These are phyloP conservation scores for Polypterus bichir DNA, from an alignment of 2,113 vertebrate genomes.

Conservation along the genomic window DNA sequence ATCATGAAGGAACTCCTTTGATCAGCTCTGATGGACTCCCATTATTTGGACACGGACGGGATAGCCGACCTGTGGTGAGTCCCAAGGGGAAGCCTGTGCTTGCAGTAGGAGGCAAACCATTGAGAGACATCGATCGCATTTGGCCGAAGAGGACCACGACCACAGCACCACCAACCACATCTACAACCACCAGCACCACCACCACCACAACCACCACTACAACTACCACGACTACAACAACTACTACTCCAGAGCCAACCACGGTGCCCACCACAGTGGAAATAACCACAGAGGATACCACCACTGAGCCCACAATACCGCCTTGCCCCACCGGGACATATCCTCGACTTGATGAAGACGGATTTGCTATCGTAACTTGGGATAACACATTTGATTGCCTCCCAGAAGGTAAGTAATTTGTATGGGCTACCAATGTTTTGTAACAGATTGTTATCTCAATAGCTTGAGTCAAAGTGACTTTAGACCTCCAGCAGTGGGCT, in stretches of 20 bases:
- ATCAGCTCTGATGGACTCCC: slow-evolving; percentile 83
- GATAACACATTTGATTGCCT: slow-evolving; percentile 70
- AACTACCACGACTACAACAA: slow-evolving; percentile 34
- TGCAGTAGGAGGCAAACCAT: slow-evolving; percentile 81
- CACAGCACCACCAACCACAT: slow-evolving; percentile 35
- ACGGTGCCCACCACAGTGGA: slow-evolving; percentile 45
- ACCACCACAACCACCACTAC: slow-evolving; percentile 31
- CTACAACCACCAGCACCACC: slow-evolving; percentile 36
- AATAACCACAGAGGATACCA: slow-evolving; percentile 46
- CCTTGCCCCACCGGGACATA: slow-evolving; percentile 80
- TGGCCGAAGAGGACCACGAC: slow-evolving; percentile 50
- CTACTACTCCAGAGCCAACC: slow-evolving; percentile 40
- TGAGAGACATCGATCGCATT: slow-evolving; percentile 72
- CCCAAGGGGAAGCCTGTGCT: slow-evolving; percentile 79
- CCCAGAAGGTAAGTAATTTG: slow-evolving; percentile 62
- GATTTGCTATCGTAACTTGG: slow-evolving; percentile 53
- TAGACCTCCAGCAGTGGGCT: too few species aligned
- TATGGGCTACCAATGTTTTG: background rate
- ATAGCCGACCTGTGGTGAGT: slow-evolving; percentile 74
- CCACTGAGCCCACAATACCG: slow-evolving; percentile 42
- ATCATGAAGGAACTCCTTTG: slow-evolving; percentile 76
- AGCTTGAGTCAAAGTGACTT: too few species aligned
- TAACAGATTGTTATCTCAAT: too few species aligned
- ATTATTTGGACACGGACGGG: slow-evolving; percentile 80
- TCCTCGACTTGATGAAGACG: slow-evolving; percentile 58